Conservation (phyloP, 2,888 invertebrate genomes). For the Periphyllus acericola region DNA sequence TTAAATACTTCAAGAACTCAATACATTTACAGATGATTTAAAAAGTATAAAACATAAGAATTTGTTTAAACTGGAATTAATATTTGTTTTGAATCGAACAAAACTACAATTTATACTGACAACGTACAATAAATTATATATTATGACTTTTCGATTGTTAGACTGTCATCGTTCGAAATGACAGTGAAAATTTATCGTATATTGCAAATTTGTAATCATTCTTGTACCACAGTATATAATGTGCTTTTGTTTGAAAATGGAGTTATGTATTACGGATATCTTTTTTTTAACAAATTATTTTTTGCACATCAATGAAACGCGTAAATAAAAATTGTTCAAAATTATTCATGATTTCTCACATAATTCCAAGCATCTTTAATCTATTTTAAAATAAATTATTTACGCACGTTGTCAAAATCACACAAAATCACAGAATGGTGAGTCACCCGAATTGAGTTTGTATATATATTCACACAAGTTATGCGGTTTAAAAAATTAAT, state of each 20-base stretch:
- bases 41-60: background rate
- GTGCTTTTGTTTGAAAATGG: background rate
- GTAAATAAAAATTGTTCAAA: no score
- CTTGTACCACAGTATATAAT: background rate
- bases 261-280: background rate
- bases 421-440: no score
- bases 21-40: no score
- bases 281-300: background rate
- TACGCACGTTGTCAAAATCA: no score
- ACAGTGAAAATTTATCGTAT: background rate
- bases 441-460: no score
- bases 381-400: no score
- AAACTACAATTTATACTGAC: background rate
- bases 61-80: background rate
- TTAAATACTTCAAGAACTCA: no score
- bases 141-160: conserved; percentile 1
- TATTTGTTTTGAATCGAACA: background rate
- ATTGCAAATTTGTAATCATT: background rate
- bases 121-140: background rate
- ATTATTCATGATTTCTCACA: no score
- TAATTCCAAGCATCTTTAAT: no score
- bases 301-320: no score
- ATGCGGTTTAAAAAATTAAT: background rate
- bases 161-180: background rate
- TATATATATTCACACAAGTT: background rate